Percentiles rank a stretch among this genome's conserved stretches.
Evolutionary conservation across 2,888 invertebrate species (phyloP).

Genomic region (Dexiosoma caninum): DNA sequence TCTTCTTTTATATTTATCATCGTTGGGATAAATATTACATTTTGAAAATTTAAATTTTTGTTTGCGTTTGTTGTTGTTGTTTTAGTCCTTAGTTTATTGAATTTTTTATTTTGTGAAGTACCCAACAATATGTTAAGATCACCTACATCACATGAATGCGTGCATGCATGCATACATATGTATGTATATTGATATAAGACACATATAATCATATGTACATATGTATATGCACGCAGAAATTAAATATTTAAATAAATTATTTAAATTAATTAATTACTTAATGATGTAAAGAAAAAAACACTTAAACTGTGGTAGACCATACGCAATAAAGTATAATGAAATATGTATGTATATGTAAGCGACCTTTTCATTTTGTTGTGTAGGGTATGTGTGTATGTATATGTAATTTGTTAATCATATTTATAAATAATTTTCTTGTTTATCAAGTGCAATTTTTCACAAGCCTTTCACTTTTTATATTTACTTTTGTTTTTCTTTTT

Average conservation of each 20-base stretch:
- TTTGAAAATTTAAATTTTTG: conserved; percentile 50
- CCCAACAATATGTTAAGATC: background rate
- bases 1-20: conserved; percentile 62
- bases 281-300: no score
- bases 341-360: no score
- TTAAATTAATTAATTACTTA: no score
- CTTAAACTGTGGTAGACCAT: no score
- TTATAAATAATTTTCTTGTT: background rate
- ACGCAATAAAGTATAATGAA: no score
- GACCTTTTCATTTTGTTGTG: background rate
- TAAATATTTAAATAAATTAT: no score
- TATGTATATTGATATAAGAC: no score
- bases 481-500: background rate
- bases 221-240: no score
- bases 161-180: no score
- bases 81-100: conserved; percentile 1
- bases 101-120: background rate
- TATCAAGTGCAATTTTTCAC: conserved; percentile 61
- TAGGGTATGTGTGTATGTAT: background rate
- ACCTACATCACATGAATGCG: no score
- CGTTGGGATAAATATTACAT: conserved; percentile 66
- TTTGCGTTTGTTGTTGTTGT: conserved; percentile 6
- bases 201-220: no score
- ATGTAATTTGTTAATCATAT: background rate
- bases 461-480: conserved; percentile 64